Conservation (phyloP, 2,797 vertebrate species). For the Halcyon smyrnensis region DNA sequence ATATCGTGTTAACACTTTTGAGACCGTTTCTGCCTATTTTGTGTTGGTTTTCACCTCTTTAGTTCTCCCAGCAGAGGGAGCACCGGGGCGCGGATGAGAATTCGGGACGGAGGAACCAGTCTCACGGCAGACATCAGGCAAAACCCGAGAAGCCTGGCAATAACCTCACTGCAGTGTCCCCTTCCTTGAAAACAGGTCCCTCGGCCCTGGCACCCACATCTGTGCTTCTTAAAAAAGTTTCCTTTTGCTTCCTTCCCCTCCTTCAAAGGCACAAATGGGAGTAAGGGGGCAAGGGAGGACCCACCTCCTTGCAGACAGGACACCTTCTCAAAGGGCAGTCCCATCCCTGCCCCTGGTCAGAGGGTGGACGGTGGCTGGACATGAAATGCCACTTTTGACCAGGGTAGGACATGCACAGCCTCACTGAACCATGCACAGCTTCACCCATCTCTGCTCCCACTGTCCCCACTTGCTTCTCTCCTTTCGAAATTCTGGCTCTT, state of each 20-base stretch:
- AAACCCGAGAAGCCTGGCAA: neutral
- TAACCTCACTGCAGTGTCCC: rapidly evolving
- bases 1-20: rapidly evolving
- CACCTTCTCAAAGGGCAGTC: neutral
- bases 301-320: neutral
- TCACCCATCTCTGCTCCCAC: neutral
- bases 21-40: neutral
- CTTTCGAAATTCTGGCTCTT: neutral
- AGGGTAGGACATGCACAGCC: too few species aligned
- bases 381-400: neutral
- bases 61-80: conserved; percentile 47
- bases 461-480: neutral
- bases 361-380: neutral
- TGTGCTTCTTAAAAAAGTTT: neutral
- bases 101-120: too few species aligned
- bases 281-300: neutral
- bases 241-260: neutral
- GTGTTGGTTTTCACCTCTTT: neutral
- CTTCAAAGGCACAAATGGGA: neutral
- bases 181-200: neutral
- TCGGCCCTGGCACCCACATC: rapidly evolving
- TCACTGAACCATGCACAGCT: rapidly evolving
- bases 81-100: neutral
- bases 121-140: neutral
- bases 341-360: neutral